A percentile compares a stretch with the other conserved stretches of the same genome.
These are phyloP conservation scores for Sprattus sprattus DNA, from an alignment of 2,113 vertebrate species.

Conservation along the genomic window DNA sequence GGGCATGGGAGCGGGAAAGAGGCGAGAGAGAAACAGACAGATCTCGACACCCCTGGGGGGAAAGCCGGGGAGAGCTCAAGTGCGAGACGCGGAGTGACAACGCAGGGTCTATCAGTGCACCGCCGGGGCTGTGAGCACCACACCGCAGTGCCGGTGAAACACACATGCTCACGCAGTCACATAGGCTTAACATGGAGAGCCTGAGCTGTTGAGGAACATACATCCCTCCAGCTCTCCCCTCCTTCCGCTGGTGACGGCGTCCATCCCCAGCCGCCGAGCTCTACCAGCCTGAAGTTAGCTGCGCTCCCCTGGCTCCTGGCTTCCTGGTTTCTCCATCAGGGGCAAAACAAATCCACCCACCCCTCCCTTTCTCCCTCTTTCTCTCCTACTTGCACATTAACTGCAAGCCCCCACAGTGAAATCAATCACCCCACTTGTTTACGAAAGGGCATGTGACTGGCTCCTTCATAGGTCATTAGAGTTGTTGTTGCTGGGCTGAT, in stretches of 20 bases:
- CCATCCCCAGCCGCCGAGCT: background rate
- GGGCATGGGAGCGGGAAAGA: background rate
- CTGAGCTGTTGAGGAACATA: background rate
- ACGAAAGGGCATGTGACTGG: background rate
- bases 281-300: background rate
- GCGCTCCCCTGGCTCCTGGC: background rate
- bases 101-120: background rate
- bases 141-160: background rate
- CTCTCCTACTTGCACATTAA: background rate
- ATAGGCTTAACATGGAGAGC: background rate
- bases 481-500: background rate
- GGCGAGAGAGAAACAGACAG: background rate
- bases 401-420: background rate
- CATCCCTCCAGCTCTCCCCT: background rate
- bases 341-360: background rate
- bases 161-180: background rate
- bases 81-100: background rate
- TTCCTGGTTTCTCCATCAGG: background rate
- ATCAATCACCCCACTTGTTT: constrained; percentile 6
- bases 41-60: background rate
- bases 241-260: too few relatives aligned
- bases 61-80: background rate
- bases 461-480: constrained; percentile 23
- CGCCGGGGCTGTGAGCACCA: background rate
- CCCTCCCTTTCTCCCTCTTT: background rate